These are phyloP conservation scores for Mobula birostris DNA, from an alignment of 2,113 vertebrate species.

Conservation along the genomic window DNA sequence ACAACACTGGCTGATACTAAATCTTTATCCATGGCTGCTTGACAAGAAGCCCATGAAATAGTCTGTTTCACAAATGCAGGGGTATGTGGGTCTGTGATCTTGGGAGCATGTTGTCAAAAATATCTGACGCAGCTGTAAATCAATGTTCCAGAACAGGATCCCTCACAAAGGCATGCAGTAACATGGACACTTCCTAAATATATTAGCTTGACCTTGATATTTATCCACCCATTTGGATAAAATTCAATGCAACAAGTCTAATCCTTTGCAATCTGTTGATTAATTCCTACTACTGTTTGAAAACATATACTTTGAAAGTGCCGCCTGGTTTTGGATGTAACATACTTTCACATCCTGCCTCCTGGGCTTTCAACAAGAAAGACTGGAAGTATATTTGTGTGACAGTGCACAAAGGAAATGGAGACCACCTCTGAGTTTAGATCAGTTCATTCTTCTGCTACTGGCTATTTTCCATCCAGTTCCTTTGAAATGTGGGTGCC, in stretches of 20 bases:
- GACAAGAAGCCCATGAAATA: background rate
- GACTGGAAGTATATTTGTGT: background rate
- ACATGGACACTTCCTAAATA: background rate
- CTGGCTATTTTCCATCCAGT: background rate
- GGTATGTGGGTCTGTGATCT: background rate
- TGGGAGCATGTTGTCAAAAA: background rate
- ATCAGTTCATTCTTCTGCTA: background rate
- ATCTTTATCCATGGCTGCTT: background rate
- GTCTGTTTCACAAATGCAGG: background rate
- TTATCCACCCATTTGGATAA: background rate
- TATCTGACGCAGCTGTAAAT: background rate
- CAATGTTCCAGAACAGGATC: background rate
- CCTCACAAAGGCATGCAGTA: background rate
- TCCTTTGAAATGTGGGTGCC: slow-evolving; percentile 4
- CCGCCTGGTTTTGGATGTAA: background rate
- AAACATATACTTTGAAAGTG: background rate
- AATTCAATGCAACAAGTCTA: background rate
- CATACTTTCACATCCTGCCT: background rate
- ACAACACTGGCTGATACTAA: background rate
- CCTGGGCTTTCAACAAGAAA: background rate
- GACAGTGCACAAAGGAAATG: slow-evolving; percentile 10
- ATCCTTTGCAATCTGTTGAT: background rate
- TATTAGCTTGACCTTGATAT: background rate
- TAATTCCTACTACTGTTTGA: background rate
- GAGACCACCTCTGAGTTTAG: slow-evolving; percentile 25